Conservation (phyloP, 1,140 invertebrate species). For the Drosophila yakuba region DNA sequence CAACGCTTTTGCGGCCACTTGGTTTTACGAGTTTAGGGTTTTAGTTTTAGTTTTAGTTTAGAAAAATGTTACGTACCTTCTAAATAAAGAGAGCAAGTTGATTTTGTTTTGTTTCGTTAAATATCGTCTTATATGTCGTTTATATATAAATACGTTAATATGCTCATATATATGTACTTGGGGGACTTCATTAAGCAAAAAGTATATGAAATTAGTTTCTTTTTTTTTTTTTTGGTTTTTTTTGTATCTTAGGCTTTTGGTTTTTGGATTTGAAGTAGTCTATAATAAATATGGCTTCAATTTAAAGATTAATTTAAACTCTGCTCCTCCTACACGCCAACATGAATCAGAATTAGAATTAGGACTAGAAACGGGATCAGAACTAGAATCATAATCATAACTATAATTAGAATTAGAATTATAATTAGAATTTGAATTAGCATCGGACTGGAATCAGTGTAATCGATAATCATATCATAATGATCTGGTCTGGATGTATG, state of each 20-base stretch:
- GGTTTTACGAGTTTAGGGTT: constrained; percentile 41
- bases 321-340: constrained; percentile 65
- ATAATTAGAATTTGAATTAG: constrained; percentile 17
- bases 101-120: constrained; percentile 60
- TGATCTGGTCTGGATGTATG: constrained; percentile 57
- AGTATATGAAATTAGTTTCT: constrained; percentile 74
- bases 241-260: constrained; percentile 34
- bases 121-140: constrained; percentile 61
- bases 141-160: constrained; percentile 58
- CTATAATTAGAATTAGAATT: constrained; percentile 41
- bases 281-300: constrained; percentile 74
- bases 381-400: constrained; percentile 55
- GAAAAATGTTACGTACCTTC: constrained; percentile 76
- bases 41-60: constrained; percentile 72
- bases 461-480: constrained; percentile 42
- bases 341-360: constrained; percentile 70
- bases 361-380: constrained; percentile 49
- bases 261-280: constrained; percentile 54
- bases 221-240: constrained; percentile 22
- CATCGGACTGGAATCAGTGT: constrained; percentile 39
- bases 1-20: constrained; percentile 47
- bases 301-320: constrained; percentile 54
- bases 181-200: constrained; percentile 68
- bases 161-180: constrained; percentile 50
- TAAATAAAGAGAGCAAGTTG: constrained; percentile 79